Evolutionary conservation across 2,888 invertebrate genomes (phyloP).

Genomic region (Leucoptera coffeella): DNA sequence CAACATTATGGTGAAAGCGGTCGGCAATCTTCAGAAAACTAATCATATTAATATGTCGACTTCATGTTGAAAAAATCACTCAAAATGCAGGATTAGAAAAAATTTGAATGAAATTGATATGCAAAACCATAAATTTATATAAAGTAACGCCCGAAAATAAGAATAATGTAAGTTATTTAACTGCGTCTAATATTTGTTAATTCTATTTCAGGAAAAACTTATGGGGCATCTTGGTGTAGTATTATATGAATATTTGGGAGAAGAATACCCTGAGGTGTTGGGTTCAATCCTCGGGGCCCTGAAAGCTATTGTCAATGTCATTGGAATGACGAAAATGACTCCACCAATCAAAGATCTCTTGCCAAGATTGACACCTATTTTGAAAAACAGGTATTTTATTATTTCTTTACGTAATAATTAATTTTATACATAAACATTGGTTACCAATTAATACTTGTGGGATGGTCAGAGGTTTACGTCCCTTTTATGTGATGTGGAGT

Average conservation of each 20-base stretch:
- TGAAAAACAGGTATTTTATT: slow-evolving; percentile 91
- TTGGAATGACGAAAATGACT: slow-evolving; percentile 99
- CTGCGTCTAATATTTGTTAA: background rate
- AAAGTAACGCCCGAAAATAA: no score
- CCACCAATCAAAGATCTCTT: slow-evolving; percentile 98
- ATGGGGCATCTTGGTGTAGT: slow-evolving; percentile 99
- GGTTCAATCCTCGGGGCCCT: slow-evolving; percentile 97
- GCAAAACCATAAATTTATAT: no score
- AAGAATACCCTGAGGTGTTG: slow-evolving; percentile 98
- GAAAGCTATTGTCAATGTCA: slow-evolving; percentile 99
- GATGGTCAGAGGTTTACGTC: background rate
- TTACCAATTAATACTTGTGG: background rate
- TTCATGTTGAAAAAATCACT: no score
- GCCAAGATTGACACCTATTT: slow-evolving; percentile 93
- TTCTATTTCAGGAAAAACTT: slow-evolving; percentile 73
- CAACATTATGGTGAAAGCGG: no score
- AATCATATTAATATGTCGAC: no score
- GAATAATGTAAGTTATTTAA: no score
- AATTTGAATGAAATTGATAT: no score
- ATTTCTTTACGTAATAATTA: background rate
- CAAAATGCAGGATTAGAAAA: no score
- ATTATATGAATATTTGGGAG: slow-evolving; percentile 97
- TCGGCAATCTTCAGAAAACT: no score
- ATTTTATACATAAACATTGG: no score
- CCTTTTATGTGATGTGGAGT: background rate